Evolutionary conservation across 2,113 vertebrate genomes (phyloP).

Genomic region (Lasiurus cinereus): DNA sequence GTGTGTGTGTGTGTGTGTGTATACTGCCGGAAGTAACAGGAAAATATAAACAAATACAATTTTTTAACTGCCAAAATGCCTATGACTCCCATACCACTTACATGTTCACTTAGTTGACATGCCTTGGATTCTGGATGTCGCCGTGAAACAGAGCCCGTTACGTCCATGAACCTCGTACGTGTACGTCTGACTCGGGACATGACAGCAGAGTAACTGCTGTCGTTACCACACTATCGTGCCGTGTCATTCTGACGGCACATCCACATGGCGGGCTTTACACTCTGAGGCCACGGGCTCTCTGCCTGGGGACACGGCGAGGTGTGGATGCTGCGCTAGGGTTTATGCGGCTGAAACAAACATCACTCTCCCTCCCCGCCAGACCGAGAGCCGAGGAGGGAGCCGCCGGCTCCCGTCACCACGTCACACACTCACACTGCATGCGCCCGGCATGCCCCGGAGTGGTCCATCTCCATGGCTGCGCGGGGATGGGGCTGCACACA

Average conservation of each 20-base stretch:
- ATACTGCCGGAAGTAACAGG: background rate
- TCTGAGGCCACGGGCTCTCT: background rate
- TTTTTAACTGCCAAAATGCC: background rate
- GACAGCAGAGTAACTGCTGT: conserved; percentile 12
- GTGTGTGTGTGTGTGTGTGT: too few relatives aligned
- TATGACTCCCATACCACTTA: background rate
- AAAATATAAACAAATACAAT: background rate
- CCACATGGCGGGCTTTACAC: conserved; percentile 10
- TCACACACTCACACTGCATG: background rate
- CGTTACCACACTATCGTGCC: background rate
- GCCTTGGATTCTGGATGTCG: conserved; percentile 24
- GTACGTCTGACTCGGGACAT: background rate
- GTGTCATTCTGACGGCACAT: background rate
- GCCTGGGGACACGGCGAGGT: background rate
- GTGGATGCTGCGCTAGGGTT: background rate
- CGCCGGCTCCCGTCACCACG: background rate
- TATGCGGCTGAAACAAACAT: conserved; percentile 8
- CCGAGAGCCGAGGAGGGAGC: background rate
- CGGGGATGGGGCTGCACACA: background rate
- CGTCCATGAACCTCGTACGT: background rate
- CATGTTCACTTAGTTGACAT: background rate
- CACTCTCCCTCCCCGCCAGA: conserved; percentile 7
- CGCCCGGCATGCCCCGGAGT: background rate
- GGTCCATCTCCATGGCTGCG: background rate
- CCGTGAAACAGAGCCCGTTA: conserved; percentile 30